Evolutionary conservation across 2,888 invertebrate genomes (phyloP).

Genomic region (Tortrix viridana): DNA sequence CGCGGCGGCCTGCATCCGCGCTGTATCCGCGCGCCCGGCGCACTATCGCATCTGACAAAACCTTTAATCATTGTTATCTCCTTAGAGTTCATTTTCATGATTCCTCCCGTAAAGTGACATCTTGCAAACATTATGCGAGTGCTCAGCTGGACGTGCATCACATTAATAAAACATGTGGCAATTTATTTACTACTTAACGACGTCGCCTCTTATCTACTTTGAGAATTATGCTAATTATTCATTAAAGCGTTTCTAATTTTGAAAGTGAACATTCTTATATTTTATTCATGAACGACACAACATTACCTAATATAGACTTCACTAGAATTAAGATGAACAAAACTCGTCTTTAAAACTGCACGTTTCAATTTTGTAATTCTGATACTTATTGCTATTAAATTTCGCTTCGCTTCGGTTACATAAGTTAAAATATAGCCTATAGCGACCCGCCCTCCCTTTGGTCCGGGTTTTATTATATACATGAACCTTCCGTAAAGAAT

Average conservation of each 20-base stretch:
- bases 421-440: too few species aligned
- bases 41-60: slow-evolving; percentile 32
- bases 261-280: slow-evolving; percentile 6
- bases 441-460: too few species aligned
- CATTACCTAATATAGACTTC: too few species aligned
- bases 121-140: slow-evolving; percentile 21
- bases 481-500: too few species aligned
- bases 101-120: slow-evolving; percentile 20
- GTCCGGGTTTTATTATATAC: too few species aligned
- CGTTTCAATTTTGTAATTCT: too few species aligned
- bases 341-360: too few species aligned
- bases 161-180: slow-evolving; percentile 10
- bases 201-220: not conserved
- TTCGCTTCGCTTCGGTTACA: too few species aligned
- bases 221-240: slow-evolving; percentile 4
- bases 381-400: too few species aligned
- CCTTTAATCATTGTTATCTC: slow-evolving; percentile 14
- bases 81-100: slow-evolving; percentile 7
- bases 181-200: not conserved
- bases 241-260: slow-evolving; percentile 10
- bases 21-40: too few species aligned
- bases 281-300: slow-evolving; percentile 10
- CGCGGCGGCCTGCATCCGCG: too few species aligned
- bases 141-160: not conserved
- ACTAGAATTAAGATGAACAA: too few species aligned